Conservation (phyloP, 2,797 vertebrate genomes). For the Tokudaia muenninki region DNA sequence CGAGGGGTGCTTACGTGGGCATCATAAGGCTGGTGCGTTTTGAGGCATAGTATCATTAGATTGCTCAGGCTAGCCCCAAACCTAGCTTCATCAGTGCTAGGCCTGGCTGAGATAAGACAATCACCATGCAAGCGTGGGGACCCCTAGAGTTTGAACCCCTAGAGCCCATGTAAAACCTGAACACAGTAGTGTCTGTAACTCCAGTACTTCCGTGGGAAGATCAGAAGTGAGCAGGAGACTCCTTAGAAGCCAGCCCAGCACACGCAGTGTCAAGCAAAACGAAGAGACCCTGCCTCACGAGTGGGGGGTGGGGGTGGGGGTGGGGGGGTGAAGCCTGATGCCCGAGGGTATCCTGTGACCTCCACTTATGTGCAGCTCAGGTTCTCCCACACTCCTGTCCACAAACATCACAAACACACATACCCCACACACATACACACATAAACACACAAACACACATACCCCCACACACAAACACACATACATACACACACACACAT, state of each 20-base stretch:
- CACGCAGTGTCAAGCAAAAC: not conserved
- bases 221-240: not conserved
- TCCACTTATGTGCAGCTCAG: not conserved
- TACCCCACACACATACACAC: not conserved
- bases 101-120: not conserved
- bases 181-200: not conserved
- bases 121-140: not conserved
- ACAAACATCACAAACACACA: not conserved
- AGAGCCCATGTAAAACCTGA: not conserved
- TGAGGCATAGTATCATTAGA: not conserved
- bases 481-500: not conserved
- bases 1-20: not conserved
- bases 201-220: not conserved
- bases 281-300: not conserved
- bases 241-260: not conserved
- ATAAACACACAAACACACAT: rapidly evolving
- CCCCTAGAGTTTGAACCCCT: not conserved
- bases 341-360: not conserved
- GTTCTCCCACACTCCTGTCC: not conserved
- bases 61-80: not conserved
- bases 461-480: not conserved
- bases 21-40: not conserved
- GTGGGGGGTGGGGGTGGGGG: not conserved
- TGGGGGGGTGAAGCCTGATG: not conserved
- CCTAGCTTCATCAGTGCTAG: not conserved